phyloP scores from a whole-genome alignment of 2,113 vertebrate genomes.

The Hiodon tergisus region DNA sequence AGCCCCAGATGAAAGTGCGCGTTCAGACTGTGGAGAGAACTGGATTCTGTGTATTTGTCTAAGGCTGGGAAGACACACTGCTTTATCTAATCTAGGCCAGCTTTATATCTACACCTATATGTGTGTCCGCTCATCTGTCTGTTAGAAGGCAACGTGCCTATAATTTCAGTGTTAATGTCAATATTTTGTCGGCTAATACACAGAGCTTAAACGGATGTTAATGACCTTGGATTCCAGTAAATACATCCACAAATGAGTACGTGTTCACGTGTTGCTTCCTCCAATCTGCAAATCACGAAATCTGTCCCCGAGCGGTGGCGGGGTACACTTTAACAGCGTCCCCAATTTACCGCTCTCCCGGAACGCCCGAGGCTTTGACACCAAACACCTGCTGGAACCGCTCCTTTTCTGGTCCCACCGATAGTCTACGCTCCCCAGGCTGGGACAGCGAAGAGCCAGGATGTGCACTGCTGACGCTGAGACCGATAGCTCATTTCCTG shows the following conservation, averaged over 20 bases:
- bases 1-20: slow-evolving; percentile 65
- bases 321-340: slow-evolving; percentile 10
- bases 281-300: slow-evolving; percentile 16
- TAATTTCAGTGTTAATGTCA: not conserved
- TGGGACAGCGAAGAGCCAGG: slow-evolving; percentile 38
- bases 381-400: not conserved
- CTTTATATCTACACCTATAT: slow-evolving; percentile 41
- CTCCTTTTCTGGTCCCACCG: slow-evolving; percentile 11
- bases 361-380: not conserved
- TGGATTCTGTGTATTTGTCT: slow-evolving; percentile 60
- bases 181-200: slow-evolving; percentile 28
- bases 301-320: slow-evolving; percentile 3
- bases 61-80: slow-evolving; percentile 48
- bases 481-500: slow-evolving; percentile 65
- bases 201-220: slow-evolving; percentile 18
- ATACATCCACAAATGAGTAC: slow-evolving; percentile 2
- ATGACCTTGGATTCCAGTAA: slow-evolving; percentile 29
- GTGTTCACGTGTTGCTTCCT: not conserved
- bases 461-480: slow-evolving; percentile 45
- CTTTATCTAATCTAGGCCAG: slow-evolving; percentile 63
- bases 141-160: slow-evolving; percentile 32
- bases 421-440: slow-evolving; percentile 40
- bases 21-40: slow-evolving; percentile 57
- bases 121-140: slow-evolving; percentile 46
- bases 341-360: slow-evolving; percentile 20